A percentile compares a stretch with the other conserved stretches of the same genome.
These are phyloP conservation scores for Ancistrus triradiatus DNA, from an alignment of 2,113 vertebrate genomes.

Conservation along the genomic window DNA sequence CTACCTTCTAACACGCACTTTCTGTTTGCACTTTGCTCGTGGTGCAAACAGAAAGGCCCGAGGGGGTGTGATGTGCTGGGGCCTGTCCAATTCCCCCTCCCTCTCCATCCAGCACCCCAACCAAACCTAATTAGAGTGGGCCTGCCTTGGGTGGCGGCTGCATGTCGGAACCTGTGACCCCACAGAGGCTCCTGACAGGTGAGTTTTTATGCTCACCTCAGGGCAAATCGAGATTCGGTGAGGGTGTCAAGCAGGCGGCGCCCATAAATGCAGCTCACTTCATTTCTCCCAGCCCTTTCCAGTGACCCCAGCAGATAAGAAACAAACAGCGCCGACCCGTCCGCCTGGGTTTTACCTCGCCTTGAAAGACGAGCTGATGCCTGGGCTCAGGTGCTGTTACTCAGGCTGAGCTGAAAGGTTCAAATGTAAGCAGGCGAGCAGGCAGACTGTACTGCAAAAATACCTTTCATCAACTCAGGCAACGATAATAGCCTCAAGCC, in stretches of 20 bases:
- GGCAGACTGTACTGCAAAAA: conserved; percentile 2
- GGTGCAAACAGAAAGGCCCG: conserved; percentile 41
- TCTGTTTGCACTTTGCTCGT: conserved; percentile 8
- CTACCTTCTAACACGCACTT: neutral
- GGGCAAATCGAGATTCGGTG: conserved; percentile 33
- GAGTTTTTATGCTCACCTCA: conserved; percentile 6
- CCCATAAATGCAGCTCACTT: conserved; percentile 1
- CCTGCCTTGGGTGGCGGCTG: conserved; percentile 46
- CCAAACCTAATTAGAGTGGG: conserved; percentile 52
- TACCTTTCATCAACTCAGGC: neutral
- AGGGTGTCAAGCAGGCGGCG: conserved; percentile 27
- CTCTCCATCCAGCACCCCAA: conserved; percentile 37
- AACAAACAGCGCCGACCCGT: conserved; percentile 5
- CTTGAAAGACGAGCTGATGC: conserved; percentile 6
- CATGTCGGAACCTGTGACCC: conserved; percentile 54
- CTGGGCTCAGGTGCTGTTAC: conserved; percentile 6
- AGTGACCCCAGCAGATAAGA: too few species aligned
- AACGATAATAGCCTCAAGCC: neutral
- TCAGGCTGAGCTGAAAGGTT: conserved; percentile 14
- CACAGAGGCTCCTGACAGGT: conserved; percentile 41
- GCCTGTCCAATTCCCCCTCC: conserved; percentile 37
- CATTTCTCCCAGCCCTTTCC: too few species aligned
- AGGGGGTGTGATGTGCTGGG: conserved; percentile 47
- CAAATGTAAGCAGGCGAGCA: conserved; percentile 8
- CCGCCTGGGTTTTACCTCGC: conserved; percentile 3